Percentiles rank a stretch among this genome's conserved stretches.
Conservation (phyloP, 2,113 vertebrate genomes). For the Meles meles region DNA sequence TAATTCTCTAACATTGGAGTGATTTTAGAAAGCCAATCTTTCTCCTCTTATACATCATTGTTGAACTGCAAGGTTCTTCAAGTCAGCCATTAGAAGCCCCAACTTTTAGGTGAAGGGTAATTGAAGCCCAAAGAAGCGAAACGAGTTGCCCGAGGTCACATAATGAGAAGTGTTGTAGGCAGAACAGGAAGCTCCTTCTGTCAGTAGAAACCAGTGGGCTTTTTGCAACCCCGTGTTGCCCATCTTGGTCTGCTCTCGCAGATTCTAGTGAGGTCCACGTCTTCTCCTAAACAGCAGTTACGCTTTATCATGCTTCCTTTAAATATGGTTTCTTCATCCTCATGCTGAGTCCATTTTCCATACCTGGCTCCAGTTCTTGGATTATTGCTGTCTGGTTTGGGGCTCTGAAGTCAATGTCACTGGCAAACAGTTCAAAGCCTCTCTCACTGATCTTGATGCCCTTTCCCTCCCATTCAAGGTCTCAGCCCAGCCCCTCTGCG, state of each 20-base stretch:
- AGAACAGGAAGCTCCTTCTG: background rate
- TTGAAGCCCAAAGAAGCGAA: background rate
- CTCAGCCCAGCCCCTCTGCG: constrained; percentile 72
- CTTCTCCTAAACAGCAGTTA: background rate
- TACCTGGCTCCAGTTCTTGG: constrained; percentile 39
- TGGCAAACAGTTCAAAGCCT: constrained; percentile 64
- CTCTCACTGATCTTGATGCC: constrained; percentile 52
- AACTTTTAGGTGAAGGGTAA: background rate
- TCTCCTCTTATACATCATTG: background rate
- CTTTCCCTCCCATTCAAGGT: constrained; percentile 69
- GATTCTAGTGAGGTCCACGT: background rate
- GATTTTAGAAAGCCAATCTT: background rate
- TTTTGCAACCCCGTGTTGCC: no score
- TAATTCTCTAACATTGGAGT: background rate
- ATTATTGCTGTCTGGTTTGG: constrained; percentile 43
- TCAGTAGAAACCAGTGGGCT: background rate
- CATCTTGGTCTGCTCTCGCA: background rate
- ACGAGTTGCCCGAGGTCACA: background rate
- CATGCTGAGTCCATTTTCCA: constrained; percentile 19
- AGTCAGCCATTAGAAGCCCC: background rate
- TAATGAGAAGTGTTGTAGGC: fast-evolving
- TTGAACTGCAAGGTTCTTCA: background rate
- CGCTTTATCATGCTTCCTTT: background rate
- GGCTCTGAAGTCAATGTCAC: constrained; percentile 67
- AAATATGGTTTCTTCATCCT: constrained; percentile 27